Base-by-base conservation (phyloP, 2,113 vertebrate species). In the Vidua macroura region DNA sequence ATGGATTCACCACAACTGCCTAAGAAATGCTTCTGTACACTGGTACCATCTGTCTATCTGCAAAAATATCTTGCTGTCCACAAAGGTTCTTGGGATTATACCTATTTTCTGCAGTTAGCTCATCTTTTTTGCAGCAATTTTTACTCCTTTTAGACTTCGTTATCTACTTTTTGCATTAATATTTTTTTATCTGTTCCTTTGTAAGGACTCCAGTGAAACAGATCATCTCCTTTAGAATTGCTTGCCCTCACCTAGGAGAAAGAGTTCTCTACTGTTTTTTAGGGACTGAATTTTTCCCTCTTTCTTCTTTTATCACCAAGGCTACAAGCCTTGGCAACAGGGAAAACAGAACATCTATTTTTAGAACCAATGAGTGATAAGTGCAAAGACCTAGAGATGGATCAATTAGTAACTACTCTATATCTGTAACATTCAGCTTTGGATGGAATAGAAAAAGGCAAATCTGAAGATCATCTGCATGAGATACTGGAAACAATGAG, bases 251-350 rank as follows among this genome's bases (percentile, higher is more conserved):
- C 55, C 13, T 60, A 83, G 44, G 49, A 90, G 30, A 66, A 72
- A 58, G 28, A 90, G 44, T 52, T 86, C 62, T 86, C 70, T 53
- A 51, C 49, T n/a, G 37, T 51, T 91, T 78, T 85, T 72, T 83
- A 81, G 73, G 35, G 63, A 93, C 76, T 20, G 46, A 64, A 7
- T 90, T 94, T 91, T 88, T 39, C 31, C 33, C 33, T 60, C 35
- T 83, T 85, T 74, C 72, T 91, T 95, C 66, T 85, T 92, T 92
- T 89, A 89, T 97, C 95, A 96, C 95, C 96, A 97, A 95, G 94
- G 90, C 89, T 97, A 96, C 93, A 86, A 95, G 86, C 93, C 96
- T 96, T 88, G 92, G 92, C 92, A 96, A 95, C 94, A 88, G 81
- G 73, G 41, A 96, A 95, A 96, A 90, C 6, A 8, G 93, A 91